Conservation (phyloP, 2,113 vertebrate genomes). For the Xenus cinereus region DNA sequence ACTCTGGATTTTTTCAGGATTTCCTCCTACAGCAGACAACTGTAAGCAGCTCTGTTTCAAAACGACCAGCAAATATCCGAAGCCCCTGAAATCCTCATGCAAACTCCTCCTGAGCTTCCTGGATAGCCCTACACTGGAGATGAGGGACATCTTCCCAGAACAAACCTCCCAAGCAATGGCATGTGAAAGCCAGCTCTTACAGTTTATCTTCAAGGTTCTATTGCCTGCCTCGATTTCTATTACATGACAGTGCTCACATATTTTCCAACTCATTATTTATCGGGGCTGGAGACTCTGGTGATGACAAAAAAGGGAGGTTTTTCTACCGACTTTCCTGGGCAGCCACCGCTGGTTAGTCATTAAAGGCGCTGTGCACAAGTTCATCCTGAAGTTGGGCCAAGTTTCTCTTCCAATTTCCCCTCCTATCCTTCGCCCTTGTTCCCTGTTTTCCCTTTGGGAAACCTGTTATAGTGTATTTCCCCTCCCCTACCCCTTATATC, state of each 20-base stretch:
- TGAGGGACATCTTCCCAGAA: neutral
- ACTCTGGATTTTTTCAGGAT: neutral
- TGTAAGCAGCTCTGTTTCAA: neutral
- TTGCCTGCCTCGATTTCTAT: neutral
- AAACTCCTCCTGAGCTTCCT: neutral
- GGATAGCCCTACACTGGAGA: neutral
- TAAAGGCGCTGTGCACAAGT: neutral
- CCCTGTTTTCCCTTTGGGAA: neutral
- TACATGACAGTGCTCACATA: neutral
- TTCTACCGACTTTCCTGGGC: neutral
- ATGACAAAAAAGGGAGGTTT: neutral
- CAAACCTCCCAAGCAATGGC: neutral
- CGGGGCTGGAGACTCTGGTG: neutral
- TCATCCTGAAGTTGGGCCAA: neutral
- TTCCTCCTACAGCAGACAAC: neutral
- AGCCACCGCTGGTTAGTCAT: neutral
- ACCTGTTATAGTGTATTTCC: neutral
- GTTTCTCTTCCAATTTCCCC: constrained; percentile 3
- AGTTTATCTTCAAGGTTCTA: neutral
- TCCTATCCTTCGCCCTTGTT: neutral
- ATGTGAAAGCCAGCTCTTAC: neutral
- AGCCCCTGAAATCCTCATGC: neutral
- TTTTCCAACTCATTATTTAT: neutral
- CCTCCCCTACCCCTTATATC: neutral
- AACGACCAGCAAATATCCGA: neutral